Base-by-base conservation (phyloP, 2,797 vertebrate genomes). In the Acanthurus tractus region DNA sequence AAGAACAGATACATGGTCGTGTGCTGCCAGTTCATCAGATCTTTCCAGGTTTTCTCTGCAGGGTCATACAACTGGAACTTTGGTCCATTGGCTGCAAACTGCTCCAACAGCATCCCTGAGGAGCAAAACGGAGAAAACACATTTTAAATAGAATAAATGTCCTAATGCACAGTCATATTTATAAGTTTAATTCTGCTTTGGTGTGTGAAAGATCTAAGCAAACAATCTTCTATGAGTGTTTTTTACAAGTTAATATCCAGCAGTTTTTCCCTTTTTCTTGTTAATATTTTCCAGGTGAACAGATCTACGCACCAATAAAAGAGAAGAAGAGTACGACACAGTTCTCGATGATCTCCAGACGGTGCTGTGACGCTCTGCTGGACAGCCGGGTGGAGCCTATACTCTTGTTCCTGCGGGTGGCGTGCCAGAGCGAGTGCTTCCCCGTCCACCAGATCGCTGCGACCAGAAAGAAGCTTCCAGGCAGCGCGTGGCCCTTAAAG, bases 1-100 rank as follows among this genome's bases (percentile, higher is more conserved):
- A 97, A 97, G 92, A 99, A 99, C 76, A 99, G 90, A 84, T 99
- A 99, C 96, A 99, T 97, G 81, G 97, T 98, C 76, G 93, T 88
- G 8, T 99, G 98, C 58, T 99, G 98, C 97, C 97, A 99, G 91
- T 96, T 96, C 92, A 96, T 96, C 81, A 98, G 81, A 45, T 94
- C 82, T 12, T 96, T 85, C 97, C 97, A 98, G 46, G 95, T 96
- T 55, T 96, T 93, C 83, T 95, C 94, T 52, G 94, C 83, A 0
- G 93, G 94, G 87, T 97, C 88, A 25, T 97, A 97, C 73, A 97
- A 68, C 66, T 92, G 95, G 70, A 99, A 87, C 52, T 87, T 92
- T 6, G 98, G 98, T 1, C 98, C 98, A 2, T 92, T 94, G 0
- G 94, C 80, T 53, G 90, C 85, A 90, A 98, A 97, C 92, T 99